phyloP scores from a whole-genome alignment of 2,797 vertebrate species.

The Acrossocheilus wenchowensis region DNA sequence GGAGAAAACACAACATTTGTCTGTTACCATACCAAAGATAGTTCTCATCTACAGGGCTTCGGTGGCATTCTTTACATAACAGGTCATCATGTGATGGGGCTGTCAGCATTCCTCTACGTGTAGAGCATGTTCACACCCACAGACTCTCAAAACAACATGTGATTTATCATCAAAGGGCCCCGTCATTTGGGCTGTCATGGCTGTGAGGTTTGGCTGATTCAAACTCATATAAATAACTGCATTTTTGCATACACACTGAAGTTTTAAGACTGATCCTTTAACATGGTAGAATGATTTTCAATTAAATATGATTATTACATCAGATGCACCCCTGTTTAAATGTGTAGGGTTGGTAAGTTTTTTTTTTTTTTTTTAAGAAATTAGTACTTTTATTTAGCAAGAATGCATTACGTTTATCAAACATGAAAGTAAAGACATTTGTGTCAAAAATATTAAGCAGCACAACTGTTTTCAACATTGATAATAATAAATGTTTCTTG shows the following conservation, averaged over 20 bases:
- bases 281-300: background rate
- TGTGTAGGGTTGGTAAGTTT: background rate
- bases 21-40: background rate
- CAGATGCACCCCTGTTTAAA: background rate
- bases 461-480: no score
- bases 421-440: background rate
- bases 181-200: background rate
- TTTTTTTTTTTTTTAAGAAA: background rate
- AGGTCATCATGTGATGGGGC: background rate
- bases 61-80: constrained; percentile 17
- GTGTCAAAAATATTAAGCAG: no score
- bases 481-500: background rate
- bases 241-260: background rate
- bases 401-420: background rate
- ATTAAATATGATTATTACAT: background rate
- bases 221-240: background rate
- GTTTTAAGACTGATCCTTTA: background rate
- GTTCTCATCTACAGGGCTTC: background rate
- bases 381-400: background rate
- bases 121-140: background rate
- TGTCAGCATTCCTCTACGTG: background rate
- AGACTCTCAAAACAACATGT: background rate
- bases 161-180: background rate
- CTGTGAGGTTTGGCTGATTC: background rate
- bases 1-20: background rate